Evolutionary conservation across 2,888 invertebrate species (phyloP).

Genomic region (Strigamia maritima): DNA sequence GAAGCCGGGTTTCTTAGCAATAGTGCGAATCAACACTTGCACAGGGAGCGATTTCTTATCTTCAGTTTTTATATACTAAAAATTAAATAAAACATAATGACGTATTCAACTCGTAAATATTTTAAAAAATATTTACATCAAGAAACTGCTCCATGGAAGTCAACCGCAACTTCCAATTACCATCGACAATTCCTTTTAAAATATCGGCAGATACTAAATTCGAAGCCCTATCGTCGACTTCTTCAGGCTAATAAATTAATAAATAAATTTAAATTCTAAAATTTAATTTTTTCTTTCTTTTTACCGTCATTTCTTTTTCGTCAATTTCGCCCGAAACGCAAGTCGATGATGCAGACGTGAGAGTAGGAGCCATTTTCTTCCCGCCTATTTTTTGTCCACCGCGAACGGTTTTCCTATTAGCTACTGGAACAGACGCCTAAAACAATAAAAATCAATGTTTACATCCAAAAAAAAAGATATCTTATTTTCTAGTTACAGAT

Average conservation of each 20-base stretch:
- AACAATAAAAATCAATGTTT: background rate
- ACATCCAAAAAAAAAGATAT: background rate
- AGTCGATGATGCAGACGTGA: background rate
- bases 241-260: constrained; percentile 60
- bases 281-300: background rate
- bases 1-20: constrained; percentile 78
- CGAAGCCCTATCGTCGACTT: constrained; percentile 70
- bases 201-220: constrained; percentile 65
- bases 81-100: constrained; percentile 38
- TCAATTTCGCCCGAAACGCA: constrained; percentile 25
- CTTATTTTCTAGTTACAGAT: background rate
- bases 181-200: constrained; percentile 65
- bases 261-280: constrained; percentile 43
- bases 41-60: constrained; percentile 64
- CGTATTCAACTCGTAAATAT: background rate
- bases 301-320: constrained; percentile 37
- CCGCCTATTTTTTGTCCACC: constrained; percentile 44
- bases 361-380: constrained; percentile 39
- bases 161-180: constrained; percentile 82
- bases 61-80: constrained; percentile 60
- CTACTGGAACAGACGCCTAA: background rate
- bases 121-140: constrained; percentile 50
- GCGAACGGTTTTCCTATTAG: background rate
- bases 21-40: constrained; percentile 69
- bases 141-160: constrained; percentile 70